A percentile compares a stretch with the other conserved stretches of the same genome.
phyloP scores from a whole-genome alignment of 1,140 invertebrate species.

The Halesus radiatus region DNA sequence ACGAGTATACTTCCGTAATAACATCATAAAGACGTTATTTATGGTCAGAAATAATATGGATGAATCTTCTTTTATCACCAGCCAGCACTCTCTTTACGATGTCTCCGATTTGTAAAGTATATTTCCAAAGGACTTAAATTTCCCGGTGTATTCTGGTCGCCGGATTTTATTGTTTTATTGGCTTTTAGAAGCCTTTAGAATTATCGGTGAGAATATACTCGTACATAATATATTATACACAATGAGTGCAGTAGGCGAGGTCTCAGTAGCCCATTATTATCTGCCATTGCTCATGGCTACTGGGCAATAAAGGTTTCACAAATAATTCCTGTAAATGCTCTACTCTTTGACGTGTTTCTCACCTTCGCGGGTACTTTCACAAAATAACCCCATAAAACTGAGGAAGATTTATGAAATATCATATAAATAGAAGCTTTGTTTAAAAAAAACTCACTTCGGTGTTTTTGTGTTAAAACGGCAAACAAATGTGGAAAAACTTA shows the following conservation, averaged over 20 bases:
- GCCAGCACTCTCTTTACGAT: no score
- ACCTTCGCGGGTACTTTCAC: background rate
- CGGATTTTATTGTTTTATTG: constrained; percentile 40
- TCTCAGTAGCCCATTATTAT: background rate
- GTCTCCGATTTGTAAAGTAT: no score
- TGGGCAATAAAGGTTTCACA: constrained; percentile 19
- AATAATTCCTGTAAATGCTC: background rate
- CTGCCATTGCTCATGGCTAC: constrained; percentile 4
- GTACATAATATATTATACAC: background rate
- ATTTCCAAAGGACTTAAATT: no score
- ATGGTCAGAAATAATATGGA: no score
- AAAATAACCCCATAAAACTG: background rate
- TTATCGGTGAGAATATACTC: constrained; percentile 7
- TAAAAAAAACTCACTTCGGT: background rate
- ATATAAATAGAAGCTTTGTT: background rate
- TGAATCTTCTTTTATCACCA: no score
- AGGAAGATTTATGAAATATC: background rate
- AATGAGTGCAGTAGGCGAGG: constrained; percentile 2
- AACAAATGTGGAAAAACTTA: background rate
- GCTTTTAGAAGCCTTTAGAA: background rate
- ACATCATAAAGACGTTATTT: no score
- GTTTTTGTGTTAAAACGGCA: background rate
- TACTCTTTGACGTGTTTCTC: background rate
- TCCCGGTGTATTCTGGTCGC: background rate
- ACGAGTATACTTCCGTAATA: no score